Base-by-base conservation (phyloP, 2,888 invertebrate genomes). In the Rhimphoctona megacephalus region DNA sequence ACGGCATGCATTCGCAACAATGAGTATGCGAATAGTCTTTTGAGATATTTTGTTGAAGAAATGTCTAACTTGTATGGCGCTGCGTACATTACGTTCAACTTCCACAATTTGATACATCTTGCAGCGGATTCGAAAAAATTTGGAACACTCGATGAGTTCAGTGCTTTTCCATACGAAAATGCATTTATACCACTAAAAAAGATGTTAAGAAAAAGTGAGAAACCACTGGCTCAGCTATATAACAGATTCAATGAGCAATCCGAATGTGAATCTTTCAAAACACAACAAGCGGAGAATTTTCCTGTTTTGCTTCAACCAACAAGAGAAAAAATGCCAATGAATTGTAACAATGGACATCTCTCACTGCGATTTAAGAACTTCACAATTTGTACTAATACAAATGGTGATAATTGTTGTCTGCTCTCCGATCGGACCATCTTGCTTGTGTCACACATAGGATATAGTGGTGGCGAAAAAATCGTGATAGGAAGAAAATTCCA, bases 61-160 rank as follows among this genome's bases (percentile, higher is more conserved):
- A 36, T 36, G 36, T 36, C 33, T 19, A 6, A 66, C 30, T 66
- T 66, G 36, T 36, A 66, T 9, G 39, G 66, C 19, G 17, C 4
- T 14, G 36, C 14, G 14, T 36, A 19, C 2, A 19, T 36, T 19
- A 1, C 19, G 14, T 66, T 33, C 33, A 66, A 66, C 11, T 6
- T 66, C 2, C 33, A 66, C 36, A 66, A 19, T 39, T 66, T 66
- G 33, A 66, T 66, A 4, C 66, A 66, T 66, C 33, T 66, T 19
- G 66, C 36, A 33, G 36, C 3, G 6, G 66, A 66, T 66, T 33
- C 17, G 2, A 36, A 66, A 66, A 66, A 33, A 9, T 66, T 19
- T 66, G 66, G 66, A n/a, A 0, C 66, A 36, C 39, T 66, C 3
- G 66, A 66, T 36, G 66, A 66, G 0, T 66, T 66, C 36, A 66